Evolutionary conservation across 2,113 vertebrate genomes (phyloP).

Genomic region (Calcarius ornatus): DNA sequence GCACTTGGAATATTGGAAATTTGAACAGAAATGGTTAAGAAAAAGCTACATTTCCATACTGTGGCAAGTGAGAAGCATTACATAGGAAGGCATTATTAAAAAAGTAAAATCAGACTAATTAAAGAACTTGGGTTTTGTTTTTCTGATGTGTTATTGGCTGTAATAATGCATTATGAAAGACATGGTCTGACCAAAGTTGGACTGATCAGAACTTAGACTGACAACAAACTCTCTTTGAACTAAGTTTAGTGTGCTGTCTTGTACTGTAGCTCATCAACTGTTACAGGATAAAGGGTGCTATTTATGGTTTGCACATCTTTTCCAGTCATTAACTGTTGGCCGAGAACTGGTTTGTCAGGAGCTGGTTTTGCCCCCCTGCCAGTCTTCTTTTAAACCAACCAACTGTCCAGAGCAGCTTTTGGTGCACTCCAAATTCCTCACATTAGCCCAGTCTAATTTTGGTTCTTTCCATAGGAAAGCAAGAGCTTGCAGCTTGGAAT

Average conservation of each 20-base stretch:
- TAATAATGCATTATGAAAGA: neutral
- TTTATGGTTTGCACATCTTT: neutral
- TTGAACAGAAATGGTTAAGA: neutral
- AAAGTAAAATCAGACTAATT: neutral
- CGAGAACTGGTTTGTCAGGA: neutral
- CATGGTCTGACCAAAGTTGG: neutral
- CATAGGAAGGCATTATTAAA: neutral
- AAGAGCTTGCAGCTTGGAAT: neutral
- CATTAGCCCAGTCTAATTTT: neutral
- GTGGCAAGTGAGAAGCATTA: neutral
- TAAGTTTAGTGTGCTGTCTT: neutral
- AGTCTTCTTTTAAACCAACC: neutral
- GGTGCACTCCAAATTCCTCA: neutral
- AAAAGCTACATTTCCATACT: neutral
- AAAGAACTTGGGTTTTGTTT: neutral
- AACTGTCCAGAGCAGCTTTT: neutral
- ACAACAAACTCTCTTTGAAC: neutral
- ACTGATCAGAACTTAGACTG: neutral
- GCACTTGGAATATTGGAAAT: neutral
- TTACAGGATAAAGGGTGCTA: neutral
- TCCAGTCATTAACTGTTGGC: neutral
- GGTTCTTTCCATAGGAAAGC: neutral
- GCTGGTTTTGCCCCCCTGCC: neutral
- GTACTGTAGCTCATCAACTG: neutral
- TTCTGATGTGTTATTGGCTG: neutral